phyloP scores from a whole-genome alignment of 2,888 invertebrate species.

The Nomada fucata region DNA sequence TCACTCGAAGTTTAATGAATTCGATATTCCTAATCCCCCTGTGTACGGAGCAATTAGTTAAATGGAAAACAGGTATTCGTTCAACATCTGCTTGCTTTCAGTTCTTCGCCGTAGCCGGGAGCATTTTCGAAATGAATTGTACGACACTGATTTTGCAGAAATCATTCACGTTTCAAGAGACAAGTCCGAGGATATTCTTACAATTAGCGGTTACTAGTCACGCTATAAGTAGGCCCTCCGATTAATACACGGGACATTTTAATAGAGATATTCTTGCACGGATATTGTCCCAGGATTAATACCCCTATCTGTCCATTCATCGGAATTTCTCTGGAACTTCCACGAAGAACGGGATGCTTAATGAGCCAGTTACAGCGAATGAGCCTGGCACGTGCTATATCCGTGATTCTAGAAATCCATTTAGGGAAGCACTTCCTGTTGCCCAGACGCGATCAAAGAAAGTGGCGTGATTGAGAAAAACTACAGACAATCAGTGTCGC shows the following conservation, averaged over 20 bases:
- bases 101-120: no score
- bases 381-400: conserved; percentile 36
- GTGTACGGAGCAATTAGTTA: background rate
- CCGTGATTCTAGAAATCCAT: conserved; percentile 33
- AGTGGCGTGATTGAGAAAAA: conserved; percentile 34
- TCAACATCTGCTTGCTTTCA: background rate
- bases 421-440: conserved; percentile 4
- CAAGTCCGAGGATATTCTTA: no score
- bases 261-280: background rate
- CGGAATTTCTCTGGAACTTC: conserved; percentile 19
- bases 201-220: no score
- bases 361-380: conserved; percentile 36
- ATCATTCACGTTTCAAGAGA: no score
- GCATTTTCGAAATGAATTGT: no score
- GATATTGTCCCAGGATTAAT: conserved; percentile 3
- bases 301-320: background rate
- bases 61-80: background rate
- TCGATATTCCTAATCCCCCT: background rate
- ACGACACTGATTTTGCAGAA: no score
- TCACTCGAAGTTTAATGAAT: background rate
- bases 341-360: conserved; percentile 14
- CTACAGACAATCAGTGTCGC: conserved; percentile 3
- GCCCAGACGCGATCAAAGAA: conserved; percentile 4
- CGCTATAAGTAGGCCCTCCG: conserved; percentile 8
- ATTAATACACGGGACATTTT: conserved; percentile 2